Evolutionary conservation across 2,888 invertebrate genomes (phyloP), one percentile per base, ranked within the genome.

Genomic region (Meteorus colon): DNA sequence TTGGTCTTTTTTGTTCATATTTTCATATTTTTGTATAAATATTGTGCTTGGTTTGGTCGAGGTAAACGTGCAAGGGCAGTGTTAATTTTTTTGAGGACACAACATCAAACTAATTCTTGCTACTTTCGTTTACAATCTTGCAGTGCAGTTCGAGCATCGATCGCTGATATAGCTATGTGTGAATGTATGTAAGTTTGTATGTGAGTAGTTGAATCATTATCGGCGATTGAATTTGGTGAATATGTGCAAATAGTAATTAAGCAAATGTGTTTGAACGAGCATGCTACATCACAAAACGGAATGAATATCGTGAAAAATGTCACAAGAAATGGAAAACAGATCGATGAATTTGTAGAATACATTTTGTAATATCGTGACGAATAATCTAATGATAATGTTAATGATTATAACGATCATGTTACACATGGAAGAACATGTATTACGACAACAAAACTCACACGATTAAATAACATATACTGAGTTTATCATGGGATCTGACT

Each of bases 121-220:
- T n/a, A 55, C 62, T 68, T 24, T 60, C 34, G 31, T 65, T 41
- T 31, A 59, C 65, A 55, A 37, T 75, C 71, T 71, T 75, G 71
- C 75, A 66, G 75, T 75, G 75, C 71, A 75, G 71, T 66, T 70
- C 71, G 71, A 67, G 51, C 71, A 75, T 75, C 68, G 71, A 75
- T 75, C 75, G 75, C 66, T 75, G 29, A 34, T 55, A 19, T 6
- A 55, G 55, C 5, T 34, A 6, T 34, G 34, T 34, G 34, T 34
- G 34, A 1, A 12, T 8, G 55, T 24, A 55, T 55, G 19, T 48
- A 4, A 14, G n/a, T 55, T 19, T 24, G n/a, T 55, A 6, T 48
- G 48, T 48, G 48, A 16, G 48, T 16, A n/a, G 10, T 4, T 48
- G 16, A 48, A n/a, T n/a, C 16, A n/a, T 19, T n/a, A 48, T 55